phyloP scores from a whole-genome alignment of 2,888 invertebrate species.

The Drosophila peninsularis region DNA sequence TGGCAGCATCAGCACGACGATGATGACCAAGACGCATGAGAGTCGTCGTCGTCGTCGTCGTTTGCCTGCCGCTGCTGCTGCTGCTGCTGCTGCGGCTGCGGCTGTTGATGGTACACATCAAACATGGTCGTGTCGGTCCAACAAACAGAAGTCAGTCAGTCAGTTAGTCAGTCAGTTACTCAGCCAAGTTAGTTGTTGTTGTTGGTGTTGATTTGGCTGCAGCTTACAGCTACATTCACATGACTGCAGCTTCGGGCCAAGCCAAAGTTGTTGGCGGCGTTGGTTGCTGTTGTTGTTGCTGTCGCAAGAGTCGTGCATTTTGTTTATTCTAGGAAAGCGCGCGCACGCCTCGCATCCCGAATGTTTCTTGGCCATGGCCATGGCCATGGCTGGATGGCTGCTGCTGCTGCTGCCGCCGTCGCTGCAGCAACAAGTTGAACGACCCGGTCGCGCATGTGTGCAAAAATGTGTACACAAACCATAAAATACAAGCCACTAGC shows the following conservation, averaged over 20 bases:
- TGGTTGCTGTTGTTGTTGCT: conserved; percentile 57
- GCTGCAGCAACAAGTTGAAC: conserved; percentile 77
- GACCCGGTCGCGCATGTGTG: conserved; percentile 82
- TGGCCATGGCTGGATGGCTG: conserved; percentile 68
- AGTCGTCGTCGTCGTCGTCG: conserved; percentile 52
- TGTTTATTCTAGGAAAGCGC: conserved; percentile 79
- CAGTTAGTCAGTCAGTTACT: conserved; percentile 60
- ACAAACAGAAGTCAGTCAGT: conserved; percentile 80
- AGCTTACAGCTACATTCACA: conserved; percentile 25
- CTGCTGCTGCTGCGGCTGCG: conserved; percentile 46
- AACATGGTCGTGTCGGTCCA: conserved; percentile 81
- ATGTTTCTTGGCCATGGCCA: conserved; percentile 31
- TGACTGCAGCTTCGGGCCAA: conserved; percentile 27
- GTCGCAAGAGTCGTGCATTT: conserved; percentile 76
- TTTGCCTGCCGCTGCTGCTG: conserved; percentile 53
- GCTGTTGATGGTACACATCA: conserved; percentile 74
- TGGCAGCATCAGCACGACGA: conserved; percentile 46
- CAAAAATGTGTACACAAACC: conserved; percentile 82
- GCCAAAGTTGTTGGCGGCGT: conserved; percentile 70
- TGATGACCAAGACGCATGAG: conserved; percentile 63
- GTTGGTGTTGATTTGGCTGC: conserved; percentile 69
- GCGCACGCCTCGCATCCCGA: conserved; percentile 49
- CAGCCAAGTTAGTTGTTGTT: conserved; percentile 48
- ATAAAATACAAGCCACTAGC: conserved; percentile 80
- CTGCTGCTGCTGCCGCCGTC: conserved; percentile 27